Base-by-base conservation (phyloP, 2,797 vertebrate genomes). In the Chiropotes sagulatus region DNA sequence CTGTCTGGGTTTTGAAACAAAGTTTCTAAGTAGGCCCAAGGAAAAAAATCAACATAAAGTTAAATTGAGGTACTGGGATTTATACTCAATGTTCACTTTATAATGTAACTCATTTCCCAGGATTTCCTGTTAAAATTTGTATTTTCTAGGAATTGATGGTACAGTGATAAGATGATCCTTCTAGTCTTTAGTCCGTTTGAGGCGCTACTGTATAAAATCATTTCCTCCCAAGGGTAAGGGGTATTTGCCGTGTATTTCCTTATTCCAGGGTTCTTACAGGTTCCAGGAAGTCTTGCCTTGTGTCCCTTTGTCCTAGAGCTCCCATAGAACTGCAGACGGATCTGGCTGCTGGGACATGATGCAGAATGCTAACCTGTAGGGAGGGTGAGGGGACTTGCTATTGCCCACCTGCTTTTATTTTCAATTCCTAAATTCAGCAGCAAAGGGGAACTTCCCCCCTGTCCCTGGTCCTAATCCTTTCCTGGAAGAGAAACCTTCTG, bases 91-190 rank as follows among this genome's bases (percentile, higher is more conserved):
- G 64, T 80, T 96, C 57, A 90, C 17, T 22, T 28, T 82, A 33
- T 70, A 86, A 73, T 76, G 41, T 41, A 88, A 92, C 64, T 92
- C 22, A 11, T 64, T 94, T 94, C 50, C 39, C 36, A 82, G 54
- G 46, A 52, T 90, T 96, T 93, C 67, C 78, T 97, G 85, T n/a
- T 93, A 88, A 90, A 76, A 80, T 94, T 26, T 90, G 41, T n/a
- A 52, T 92, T 95, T 96, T 88, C 90, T 83, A 88, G 92, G 89
- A 84, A 89, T 61, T 76, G 72, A 72, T 86, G 67, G 30, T 57
- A 28, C 5, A 57, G 44, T 30, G n/a, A 93, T 46, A 78, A 78
- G 44, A 44, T 67, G 72, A 58, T 7, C 39, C 48, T 76, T 52
- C 30, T 46, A 58, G 70, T 14, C 26, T 91, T 58, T 22, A 46